Base-by-base conservation (phyloP, 2,113 vertebrate genomes). In the Zosterops pallidus region DNA sequence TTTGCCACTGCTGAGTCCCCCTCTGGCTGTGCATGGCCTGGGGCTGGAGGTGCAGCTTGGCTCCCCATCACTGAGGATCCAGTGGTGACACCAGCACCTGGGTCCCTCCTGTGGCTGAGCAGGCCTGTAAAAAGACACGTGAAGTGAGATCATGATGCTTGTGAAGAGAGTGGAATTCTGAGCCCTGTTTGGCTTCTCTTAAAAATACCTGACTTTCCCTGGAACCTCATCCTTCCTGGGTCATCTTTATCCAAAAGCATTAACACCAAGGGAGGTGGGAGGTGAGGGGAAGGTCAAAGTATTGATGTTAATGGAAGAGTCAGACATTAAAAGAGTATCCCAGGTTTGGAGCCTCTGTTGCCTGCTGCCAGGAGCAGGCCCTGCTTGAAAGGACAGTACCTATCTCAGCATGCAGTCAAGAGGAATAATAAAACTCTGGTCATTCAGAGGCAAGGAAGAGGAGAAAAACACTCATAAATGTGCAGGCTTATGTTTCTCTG, bases 391-490 rank as follows among this genome's bases (percentile, higher is more conserved):
- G n/a, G 60, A 60, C 89, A 96, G 95, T 91, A 95, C 80, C 82
- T 93, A 92, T 90, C 91, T 71, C 96, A 95, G 95, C 94, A 87
- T 80, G 95, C 4, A 3, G 77, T 95, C 93, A 70, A 91, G 74
- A 90, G 42, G n/a, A 85, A 94, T 95, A 95, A 96, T 95, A 96
- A 94, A 97, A 83, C 57, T 77, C 31, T 13, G 80, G 28, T 53
- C 74, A 71, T 90, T 89, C 84, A 92, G 80, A 92, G 80, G 44
- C 72, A 80, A 47, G 50, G 69, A 83, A 94, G 82, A 93, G 37
- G 86, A 92, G 83, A 93, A 93, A 93, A 96, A 95, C 92, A 92
- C 76, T 94, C 86, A 56, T 68, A 91, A 96, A 95, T 92, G 93
- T 94, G 83, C 74, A 89, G 77, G 69, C 64, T 96, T 95, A 62